Conservation (phyloP, 2,113 vertebrate genomes). For the Morone saxatilis region DNA sequence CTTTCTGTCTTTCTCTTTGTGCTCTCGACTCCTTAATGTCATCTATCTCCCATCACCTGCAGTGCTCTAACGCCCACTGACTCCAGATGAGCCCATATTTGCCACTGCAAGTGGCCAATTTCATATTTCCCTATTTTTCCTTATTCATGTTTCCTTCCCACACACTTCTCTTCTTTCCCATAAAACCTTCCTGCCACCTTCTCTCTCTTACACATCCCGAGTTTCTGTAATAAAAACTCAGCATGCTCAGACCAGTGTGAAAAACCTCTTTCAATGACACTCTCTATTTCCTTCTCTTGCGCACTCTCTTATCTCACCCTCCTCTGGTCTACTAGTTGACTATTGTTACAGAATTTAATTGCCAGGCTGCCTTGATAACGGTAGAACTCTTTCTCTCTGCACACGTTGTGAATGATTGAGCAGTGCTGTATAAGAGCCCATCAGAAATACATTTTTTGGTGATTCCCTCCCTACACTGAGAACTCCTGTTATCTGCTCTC, state of each 20-base stretch:
- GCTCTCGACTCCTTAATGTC: constrained; percentile 2
- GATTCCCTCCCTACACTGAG: constrained; percentile 48
- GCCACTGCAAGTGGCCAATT: constrained; percentile 18
- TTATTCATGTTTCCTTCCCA: constrained; percentile 30
- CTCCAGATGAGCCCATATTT: constrained; percentile 16
- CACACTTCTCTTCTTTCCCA: constrained; percentile 1
- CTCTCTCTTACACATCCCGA: neutral
- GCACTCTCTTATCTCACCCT: constrained; percentile 55
- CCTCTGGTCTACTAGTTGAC: constrained; percentile 38
- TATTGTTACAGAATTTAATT: constrained; percentile 80
- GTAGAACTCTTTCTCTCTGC: constrained; percentile 49
- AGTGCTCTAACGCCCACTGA: constrained; percentile 19
- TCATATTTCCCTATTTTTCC: neutral
- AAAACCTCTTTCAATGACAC: constrained; percentile 29
- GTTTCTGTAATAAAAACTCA: constrained; percentile 41
- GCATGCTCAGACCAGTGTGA: constrained; percentile 31
- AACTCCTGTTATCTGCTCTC: constrained; percentile 57
- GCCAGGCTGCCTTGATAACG: constrained; percentile 69
- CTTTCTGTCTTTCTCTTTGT: neutral
- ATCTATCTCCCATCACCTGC: constrained; percentile 12
- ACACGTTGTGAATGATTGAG: constrained; percentile 69
- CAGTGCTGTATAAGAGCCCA: constrained; percentile 53
- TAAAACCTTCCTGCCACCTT: constrained; percentile 16
- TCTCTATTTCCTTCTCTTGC: constrained; percentile 29
- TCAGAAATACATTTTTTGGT: constrained; percentile 68